Conservation (phyloP, 2,113 vertebrate species). For the Marmota flaviventris region DNA sequence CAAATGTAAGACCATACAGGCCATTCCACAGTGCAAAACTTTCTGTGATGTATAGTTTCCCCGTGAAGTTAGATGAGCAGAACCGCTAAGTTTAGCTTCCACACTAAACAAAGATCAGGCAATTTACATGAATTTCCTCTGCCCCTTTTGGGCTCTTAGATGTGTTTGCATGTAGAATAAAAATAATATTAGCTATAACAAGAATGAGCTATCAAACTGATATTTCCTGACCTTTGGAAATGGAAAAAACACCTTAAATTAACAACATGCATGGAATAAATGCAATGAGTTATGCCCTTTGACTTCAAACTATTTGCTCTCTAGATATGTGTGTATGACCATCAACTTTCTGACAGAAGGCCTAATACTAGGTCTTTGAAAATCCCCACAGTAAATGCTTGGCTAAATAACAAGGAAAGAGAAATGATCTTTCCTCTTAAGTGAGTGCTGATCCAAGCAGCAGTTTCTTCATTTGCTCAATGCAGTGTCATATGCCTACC, state of each 20-base stretch:
- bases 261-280: constrained; percentile 78
- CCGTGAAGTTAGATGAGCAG: background rate
- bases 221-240: constrained; percentile 79
- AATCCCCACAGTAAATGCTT: constrained; percentile 82
- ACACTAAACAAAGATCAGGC: constrained; percentile 65
- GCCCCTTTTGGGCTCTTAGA: constrained; percentile 47
- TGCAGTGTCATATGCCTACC: constrained; percentile 50
- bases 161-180: constrained; percentile 76
- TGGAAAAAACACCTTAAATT: constrained; percentile 79
- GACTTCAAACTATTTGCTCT: constrained; percentile 80
- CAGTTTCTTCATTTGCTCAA: constrained; percentile 78
- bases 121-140: constrained; percentile 72
- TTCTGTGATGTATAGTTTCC: constrained; percentile 51
- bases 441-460: constrained; percentile 75
- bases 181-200: constrained; percentile 80
- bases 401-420: constrained; percentile 81
- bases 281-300: constrained; percentile 76
- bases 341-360: constrained; percentile 76
- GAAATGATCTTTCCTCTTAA: constrained; percentile 79
- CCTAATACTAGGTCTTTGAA: constrained; percentile 76
- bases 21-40: background rate
- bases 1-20: background rate
- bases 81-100: constrained; percentile 56
- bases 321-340: constrained; percentile 75
- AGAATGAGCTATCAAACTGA: constrained; percentile 81